Conservation (phyloP, 2,888 invertebrate species). For the Tinea semifulvella region DNA sequence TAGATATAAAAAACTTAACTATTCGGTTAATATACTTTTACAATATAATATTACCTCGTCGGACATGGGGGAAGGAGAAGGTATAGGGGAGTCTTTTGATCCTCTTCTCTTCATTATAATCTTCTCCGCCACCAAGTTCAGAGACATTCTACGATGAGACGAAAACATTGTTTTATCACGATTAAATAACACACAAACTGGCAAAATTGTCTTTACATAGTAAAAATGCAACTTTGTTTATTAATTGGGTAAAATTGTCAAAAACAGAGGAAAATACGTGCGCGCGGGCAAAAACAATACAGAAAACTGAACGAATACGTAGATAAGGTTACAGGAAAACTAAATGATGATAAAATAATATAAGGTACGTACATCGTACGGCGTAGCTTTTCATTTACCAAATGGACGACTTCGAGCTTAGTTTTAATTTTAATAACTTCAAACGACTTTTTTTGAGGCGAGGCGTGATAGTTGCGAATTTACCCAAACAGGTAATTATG, state of each 20-base stretch:
- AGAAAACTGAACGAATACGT: slow-evolving; percentile 41
- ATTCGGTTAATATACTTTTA: slow-evolving; percentile 1
- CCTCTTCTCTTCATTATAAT: slow-evolving; percentile 33
- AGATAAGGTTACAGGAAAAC: slow-evolving; percentile 38
- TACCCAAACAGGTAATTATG: no score
- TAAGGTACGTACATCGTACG: neutral
- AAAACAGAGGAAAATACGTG: slow-evolving; percentile 29
- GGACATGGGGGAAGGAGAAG: slow-evolving; percentile 28
- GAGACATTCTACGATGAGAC: slow-evolving; percentile 32
- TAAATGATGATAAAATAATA: slow-evolving; percentile 7
- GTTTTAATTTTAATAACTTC: slow-evolving; percentile 2
- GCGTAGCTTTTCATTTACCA: neutral
- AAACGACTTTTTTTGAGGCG: slow-evolving; percentile 1
- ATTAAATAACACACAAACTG: neutral
- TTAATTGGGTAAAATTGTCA: neutral
- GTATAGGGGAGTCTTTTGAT: slow-evolving; percentile 30
- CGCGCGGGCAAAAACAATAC: slow-evolving; percentile 43
- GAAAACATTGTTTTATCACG: slow-evolving; percentile 22
- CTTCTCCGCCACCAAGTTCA: slow-evolving; percentile 36
- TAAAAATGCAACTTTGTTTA: neutral
- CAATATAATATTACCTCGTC: slow-evolving; percentile 27
- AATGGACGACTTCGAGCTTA: slow-evolving; percentile 1
- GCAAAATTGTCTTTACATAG: neutral
- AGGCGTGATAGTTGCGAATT: neutral
- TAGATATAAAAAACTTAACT: neutral